phyloP scores from a whole-genome alignment of 1,140 invertebrate species.

The Plodia interpunctella region DNA sequence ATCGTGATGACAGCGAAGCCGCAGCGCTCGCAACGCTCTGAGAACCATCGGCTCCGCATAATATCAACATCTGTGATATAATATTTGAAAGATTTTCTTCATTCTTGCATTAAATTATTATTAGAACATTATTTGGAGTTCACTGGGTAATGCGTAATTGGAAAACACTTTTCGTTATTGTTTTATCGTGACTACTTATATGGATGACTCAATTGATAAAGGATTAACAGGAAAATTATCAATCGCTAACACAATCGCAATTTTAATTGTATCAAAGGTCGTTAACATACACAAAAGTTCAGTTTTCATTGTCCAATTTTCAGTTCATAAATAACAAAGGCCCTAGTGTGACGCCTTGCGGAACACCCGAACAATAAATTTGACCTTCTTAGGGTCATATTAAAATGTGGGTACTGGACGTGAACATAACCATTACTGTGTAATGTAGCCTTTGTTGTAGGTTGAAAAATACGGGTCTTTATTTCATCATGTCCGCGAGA shows the following conservation, averaged over 20 bases:
- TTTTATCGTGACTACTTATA: too few relatives aligned
- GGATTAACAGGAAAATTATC: background rate
- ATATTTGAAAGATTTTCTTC: too few relatives aligned
- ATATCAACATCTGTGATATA: too few relatives aligned
- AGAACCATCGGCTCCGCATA: too few relatives aligned
- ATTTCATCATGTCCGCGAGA: background rate
- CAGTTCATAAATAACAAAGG: conserved; percentile 13
- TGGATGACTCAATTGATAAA: background rate
- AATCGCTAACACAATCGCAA: background rate
- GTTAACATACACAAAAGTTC: background rate
- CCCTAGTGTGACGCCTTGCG: conserved; percentile 14
- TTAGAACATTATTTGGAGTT: too few relatives aligned
- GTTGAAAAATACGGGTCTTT: background rate
- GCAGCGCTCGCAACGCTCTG: too few relatives aligned
- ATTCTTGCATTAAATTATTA: too few relatives aligned
- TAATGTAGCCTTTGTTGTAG: conserved; percentile 13
- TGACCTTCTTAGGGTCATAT: conserved; percentile 17
- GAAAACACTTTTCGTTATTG: too few relatives aligned
- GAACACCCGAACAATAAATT: conserved; percentile 18
- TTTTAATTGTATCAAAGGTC: background rate
- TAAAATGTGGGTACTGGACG: conserved; percentile 8
- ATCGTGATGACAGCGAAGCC: too few relatives aligned
- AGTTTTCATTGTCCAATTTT: background rate
- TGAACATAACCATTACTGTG: background rate
- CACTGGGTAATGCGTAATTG: too few relatives aligned